These are phyloP conservation scores for Gallinago media DNA, from an alignment of 2,113 vertebrate genomes.

Conservation along the genomic window DNA sequence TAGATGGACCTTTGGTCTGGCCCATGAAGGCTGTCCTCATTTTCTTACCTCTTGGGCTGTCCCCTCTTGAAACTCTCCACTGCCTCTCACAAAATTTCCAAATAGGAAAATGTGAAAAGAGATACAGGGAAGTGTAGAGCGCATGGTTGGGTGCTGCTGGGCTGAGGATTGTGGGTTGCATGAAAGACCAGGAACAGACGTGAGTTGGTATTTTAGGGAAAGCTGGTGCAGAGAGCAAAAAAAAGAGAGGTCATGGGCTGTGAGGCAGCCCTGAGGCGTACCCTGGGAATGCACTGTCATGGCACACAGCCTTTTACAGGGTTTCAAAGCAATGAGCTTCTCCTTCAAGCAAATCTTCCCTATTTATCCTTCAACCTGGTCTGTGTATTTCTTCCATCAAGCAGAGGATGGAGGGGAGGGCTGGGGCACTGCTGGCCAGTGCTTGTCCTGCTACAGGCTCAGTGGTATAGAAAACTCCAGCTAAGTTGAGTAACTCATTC, in stretches of 20 bases:
- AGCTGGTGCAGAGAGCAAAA: neutral
- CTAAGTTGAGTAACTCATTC: neutral
- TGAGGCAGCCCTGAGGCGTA: neutral
- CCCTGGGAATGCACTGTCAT: neutral
- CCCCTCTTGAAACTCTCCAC: neutral
- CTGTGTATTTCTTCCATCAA: neutral
- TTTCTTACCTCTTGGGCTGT: neutral
- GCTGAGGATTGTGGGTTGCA: neutral
- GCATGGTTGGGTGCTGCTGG: fast-evolving
- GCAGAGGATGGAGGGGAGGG: neutral
- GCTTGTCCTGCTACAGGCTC: neutral
- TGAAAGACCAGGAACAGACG: neutral
- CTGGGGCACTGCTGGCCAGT: neutral
- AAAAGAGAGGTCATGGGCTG: neutral
- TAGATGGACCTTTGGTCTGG: neutral
- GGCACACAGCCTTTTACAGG: neutral
- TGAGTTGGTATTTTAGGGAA: neutral
- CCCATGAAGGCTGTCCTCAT: neutral
- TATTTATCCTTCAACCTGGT: neutral
- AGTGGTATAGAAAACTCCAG: fast-evolving
- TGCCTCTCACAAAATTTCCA: neutral
- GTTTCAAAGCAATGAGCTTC: fast-evolving
- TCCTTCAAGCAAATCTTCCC: neutral
- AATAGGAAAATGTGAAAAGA: neutral
- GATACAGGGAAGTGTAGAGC: neutral